Percentiles rank a stretch among this genome's conserved stretches.
Evolutionary conservation across 2,113 vertebrate genomes (phyloP).

Genomic region (Pogona vitticeps): DNA sequence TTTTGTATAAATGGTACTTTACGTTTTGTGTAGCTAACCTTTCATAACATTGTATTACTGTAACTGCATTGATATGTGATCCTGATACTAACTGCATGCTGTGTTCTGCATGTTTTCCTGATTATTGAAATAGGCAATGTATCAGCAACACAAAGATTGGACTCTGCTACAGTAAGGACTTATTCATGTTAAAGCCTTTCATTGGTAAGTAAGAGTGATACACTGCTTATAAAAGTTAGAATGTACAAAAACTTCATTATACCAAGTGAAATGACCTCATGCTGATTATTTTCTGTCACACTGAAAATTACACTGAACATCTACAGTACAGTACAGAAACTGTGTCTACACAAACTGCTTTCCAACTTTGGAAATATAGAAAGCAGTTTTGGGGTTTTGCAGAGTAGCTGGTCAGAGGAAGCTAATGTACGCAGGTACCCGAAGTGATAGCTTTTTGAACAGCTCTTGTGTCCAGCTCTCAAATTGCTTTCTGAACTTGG

Average conservation of each 20-base stretch:
- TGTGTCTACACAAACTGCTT: neutral
- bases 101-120: constrained; percentile 85
- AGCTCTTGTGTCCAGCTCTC: neutral
- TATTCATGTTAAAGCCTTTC: constrained; percentile 93
- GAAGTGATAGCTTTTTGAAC: neutral
- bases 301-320: neutral
- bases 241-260: neutral
- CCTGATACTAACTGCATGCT: constrained; percentile 87
- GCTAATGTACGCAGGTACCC: neutral
- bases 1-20: neutral
- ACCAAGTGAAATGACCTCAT: neutral
- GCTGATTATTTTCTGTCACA: neutral
- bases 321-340: neutral
- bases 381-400: neutral
- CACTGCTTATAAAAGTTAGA: neutral
- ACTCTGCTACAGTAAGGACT: constrained; percentile 95
- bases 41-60: constrained; percentile 21
- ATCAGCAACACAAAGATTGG: constrained; percentile 93
- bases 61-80: constrained; percentile 42
- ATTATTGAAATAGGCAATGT: constrained; percentile 83
- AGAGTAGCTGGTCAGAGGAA: neutral
- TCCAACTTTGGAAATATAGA: neutral
- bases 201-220: constrained; percentile 78
- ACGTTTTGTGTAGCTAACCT: constrained; percentile 37
- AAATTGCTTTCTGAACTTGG: too few species aligned